Conservation (phyloP, 35 echinoderm and acorn worm species). For the Ophioderma brevispina region DNA sequence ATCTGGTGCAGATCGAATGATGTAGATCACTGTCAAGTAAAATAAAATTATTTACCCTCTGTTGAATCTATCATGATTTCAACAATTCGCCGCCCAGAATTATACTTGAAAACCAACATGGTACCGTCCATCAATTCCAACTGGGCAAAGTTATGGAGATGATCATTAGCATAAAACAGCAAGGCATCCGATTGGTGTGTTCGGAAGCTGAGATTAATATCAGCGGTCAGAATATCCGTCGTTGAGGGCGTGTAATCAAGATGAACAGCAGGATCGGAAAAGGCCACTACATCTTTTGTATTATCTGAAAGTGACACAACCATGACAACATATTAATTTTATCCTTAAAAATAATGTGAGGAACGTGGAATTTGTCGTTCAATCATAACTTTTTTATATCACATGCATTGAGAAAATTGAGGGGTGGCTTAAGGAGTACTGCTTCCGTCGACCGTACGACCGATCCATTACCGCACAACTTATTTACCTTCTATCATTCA, state of each 20-base stretch:
- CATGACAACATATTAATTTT: no score
- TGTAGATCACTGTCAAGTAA: not conserved
- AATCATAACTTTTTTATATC: no score
- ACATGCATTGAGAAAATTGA: no score
- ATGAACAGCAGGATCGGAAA: not conserved
- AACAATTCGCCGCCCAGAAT: constrained; percentile 13
- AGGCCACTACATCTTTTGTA: constrained; percentile 31
- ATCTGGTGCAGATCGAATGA: not conserved
- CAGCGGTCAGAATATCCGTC: constrained; percentile 13
- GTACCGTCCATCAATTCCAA: constrained; percentile 13
- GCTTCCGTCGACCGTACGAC: no score
- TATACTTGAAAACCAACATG: constrained; percentile 22
- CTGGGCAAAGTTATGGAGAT: constrained; percentile 16
- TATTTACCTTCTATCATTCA: no score
- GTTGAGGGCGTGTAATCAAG: constrained; percentile 5
- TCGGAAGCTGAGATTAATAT: constrained; percentile 21
- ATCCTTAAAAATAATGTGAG: no score
- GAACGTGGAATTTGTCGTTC: no score
- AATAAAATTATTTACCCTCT: constrained; percentile 17
- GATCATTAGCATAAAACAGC: constrained; percentile 24
- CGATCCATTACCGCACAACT: no score
- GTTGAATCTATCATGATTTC: not conserved
- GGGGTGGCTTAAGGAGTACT: no score
- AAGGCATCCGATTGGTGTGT: constrained; percentile 23
- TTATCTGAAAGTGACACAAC: no score